A percentile compares a stretch with the other conserved stretches of the same genome.
Evolutionary conservation across 2,888 invertebrate genomes (phyloP).

Genomic region (Chaetogeoica ovagalla): DNA sequence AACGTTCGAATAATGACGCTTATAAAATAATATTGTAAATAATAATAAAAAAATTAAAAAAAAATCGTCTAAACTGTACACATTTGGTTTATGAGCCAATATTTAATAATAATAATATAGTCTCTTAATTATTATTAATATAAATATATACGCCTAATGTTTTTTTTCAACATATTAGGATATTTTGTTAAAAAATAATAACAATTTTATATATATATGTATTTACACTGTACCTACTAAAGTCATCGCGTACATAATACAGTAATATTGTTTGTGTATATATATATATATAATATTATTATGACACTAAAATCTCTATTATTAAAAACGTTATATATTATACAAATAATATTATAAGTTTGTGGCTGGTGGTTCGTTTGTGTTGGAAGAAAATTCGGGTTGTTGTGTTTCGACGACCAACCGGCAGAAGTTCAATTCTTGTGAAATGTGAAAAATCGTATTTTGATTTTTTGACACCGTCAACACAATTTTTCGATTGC

Average conservation of each 20-base stretch:
- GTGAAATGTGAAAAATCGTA: background rate
- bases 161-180: slow-evolving; percentile 31
- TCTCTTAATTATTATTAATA: slow-evolving; percentile 21
- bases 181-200: slow-evolving; percentile 43
- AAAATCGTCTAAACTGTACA: slow-evolving; percentile 47
- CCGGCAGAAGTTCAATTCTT: background rate
- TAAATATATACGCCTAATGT: slow-evolving; percentile 35
- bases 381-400: slow-evolving; percentile 21
- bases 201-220: slow-evolving; percentile 40
- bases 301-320: slow-evolving; percentile 51
- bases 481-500: background rate
- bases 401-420: background rate
- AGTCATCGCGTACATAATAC: slow-evolving; percentile 23
- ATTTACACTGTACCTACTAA: slow-evolving; percentile 51
- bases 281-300: background rate
- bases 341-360: slow-evolving; percentile 13
- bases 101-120: slow-evolving; percentile 10
- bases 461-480: background rate
- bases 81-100: slow-evolving; percentile 49
- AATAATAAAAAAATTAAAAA: slow-evolving; percentile 8
- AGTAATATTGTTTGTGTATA: background rate
- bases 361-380: background rate
- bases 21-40: background rate
- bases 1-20: slow-evolving; percentile 32
- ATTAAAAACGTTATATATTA: background rate